A percentile compares a stretch with the other conserved stretches of the same genome.
Evolutionary conservation across 2,888 invertebrate genomes (phyloP).

Genomic region (Mylabris sibirica): DNA sequence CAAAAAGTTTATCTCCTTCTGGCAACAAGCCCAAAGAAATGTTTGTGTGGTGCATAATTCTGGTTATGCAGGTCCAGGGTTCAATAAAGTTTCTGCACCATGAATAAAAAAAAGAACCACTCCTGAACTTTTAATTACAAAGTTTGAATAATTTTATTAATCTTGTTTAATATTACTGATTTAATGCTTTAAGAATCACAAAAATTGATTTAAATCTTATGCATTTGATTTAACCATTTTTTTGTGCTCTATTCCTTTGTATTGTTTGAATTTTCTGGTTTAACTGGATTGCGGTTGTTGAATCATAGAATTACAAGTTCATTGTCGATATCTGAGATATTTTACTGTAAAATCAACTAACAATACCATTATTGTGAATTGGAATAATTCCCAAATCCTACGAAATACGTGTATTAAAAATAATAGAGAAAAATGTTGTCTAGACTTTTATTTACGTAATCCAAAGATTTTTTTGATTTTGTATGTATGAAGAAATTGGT

Average conservation of each 20-base stretch:
- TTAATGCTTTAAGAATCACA: too few relatives aligned
- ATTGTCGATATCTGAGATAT: not conserved
- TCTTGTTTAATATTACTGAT: too few relatives aligned
- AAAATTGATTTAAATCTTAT: too few relatives aligned
- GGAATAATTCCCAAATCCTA: not conserved
- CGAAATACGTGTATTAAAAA: not conserved
- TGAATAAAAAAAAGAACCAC: not conserved
- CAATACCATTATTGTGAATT: not conserved
- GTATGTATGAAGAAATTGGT: not conserved
- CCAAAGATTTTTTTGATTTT: not conserved
- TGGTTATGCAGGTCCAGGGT: not conserved
- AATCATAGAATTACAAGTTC: not conserved
- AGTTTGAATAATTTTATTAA: too few relatives aligned
- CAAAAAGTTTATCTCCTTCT: not conserved
- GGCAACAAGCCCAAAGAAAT: not conserved
- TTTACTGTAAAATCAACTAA: not conserved
- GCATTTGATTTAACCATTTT: too few relatives aligned
- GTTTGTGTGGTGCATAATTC: not conserved
- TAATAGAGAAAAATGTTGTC: slow-evolving; percentile 1
- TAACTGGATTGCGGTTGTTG: not conserved
- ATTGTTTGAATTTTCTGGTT: not conserved
- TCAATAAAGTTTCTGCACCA: not conserved
- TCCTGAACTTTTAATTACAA: not conserved
- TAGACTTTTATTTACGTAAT: not conserved
- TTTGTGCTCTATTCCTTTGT: too few relatives aligned